These are phyloP conservation scores for Edolisoma coerulescens DNA, from an alignment of 2,113 vertebrate genomes.

Conservation along the genomic window DNA sequence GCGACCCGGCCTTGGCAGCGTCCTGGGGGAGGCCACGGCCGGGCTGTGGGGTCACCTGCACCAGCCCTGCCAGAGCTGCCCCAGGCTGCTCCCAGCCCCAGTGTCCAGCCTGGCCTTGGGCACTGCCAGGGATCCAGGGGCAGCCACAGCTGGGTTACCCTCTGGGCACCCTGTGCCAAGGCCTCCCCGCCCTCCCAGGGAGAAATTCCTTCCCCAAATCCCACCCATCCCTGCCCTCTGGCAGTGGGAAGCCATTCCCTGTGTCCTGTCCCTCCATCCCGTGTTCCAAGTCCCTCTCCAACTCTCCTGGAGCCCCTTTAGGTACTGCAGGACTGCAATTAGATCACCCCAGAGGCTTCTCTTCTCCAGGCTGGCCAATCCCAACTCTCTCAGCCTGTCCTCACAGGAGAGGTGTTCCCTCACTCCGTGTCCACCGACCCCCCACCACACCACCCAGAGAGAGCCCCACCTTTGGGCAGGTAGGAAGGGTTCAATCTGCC, in stretches of 20 bases:
- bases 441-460: rapidly evolving
- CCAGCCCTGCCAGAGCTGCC: background rate
- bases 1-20: rapidly evolving
- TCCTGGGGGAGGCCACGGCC: rapidly evolving
- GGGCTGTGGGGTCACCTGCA: rapidly evolving
- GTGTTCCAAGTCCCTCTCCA: background rate
- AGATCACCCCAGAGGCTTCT: background rate
- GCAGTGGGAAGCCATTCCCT: background rate
- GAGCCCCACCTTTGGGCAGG: background rate
- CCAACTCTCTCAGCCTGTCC: background rate
- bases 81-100: background rate
- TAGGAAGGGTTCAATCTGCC: rapidly evolving
- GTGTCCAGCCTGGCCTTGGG: background rate
- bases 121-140: background rate
- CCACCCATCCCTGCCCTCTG: background rate
- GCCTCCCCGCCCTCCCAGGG: background rate
- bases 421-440: rapidly evolving
- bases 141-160: background rate
- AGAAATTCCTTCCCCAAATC: background rate
- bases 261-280: background rate
- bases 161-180: background rate
- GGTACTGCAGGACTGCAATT: rapidly evolving
- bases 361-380: background rate
- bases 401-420: background rate
- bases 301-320: background rate